Conservation (phyloP, 2,888 invertebrate genomes). For the Xestoiulus laeticollis region DNA sequence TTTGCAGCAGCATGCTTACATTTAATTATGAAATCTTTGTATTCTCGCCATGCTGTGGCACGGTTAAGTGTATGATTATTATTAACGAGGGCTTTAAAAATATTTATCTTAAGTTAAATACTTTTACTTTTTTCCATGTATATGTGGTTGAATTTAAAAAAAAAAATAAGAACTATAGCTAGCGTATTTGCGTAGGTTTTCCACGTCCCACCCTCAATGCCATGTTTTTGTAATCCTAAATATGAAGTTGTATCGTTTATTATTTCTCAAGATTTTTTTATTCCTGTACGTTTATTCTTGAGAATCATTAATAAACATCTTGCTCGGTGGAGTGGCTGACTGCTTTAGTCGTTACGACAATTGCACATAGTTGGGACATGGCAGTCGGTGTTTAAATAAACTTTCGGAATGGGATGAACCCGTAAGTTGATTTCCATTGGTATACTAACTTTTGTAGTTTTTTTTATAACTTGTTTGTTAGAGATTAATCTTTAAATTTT, state of each 20-base stretch:
- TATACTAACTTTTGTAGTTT: too few species aligned
- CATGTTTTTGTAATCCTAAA: constrained; percentile 12
- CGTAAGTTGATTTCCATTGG: too few species aligned
- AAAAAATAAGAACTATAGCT: not conserved
- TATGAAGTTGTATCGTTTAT: constrained; percentile 4
- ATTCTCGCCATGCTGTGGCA: too few species aligned
- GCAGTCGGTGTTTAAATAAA: too few species aligned
- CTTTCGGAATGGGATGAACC: too few species aligned
- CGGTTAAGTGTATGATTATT: too few species aligned
- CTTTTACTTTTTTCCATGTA: not conserved
- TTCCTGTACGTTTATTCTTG: constrained; percentile 4
- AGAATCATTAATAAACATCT: constrained; percentile 4
- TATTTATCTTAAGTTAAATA: not conserved
- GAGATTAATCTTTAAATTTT: too few species aligned
- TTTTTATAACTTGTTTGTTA: too few species aligned
- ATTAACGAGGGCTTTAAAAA: not conserved
- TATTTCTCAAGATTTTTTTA: not conserved
- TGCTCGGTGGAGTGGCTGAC: not conserved
- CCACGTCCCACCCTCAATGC: not conserved
- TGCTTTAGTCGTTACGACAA: not conserved
- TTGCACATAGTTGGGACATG: not conserved
- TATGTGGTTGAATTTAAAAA: not conserved
- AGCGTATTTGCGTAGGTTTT: not conserved
- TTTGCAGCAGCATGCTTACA: too few species aligned
- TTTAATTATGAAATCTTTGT: too few species aligned